Base-by-base conservation (phyloP, 2,113 vertebrate genomes). In the Colinus virginianus region DNA sequence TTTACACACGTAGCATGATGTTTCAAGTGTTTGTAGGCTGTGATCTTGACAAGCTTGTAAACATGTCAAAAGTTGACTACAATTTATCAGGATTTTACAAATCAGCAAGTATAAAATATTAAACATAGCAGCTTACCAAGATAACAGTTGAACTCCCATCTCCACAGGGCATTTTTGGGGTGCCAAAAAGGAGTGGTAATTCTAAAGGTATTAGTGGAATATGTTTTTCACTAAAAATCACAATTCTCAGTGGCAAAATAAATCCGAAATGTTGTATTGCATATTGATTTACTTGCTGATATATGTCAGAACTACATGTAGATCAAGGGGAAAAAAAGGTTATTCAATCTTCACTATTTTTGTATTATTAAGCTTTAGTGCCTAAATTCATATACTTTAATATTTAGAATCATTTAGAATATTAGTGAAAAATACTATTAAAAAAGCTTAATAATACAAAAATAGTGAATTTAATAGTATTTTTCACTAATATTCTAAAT, bases 1-100 rank as follows among this genome's bases (percentile, higher is more conserved):
- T 81, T 77, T 80, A 77, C 8, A 13, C 12, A 32, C 2, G 14
- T 2, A 42, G 23, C 4, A 63, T 48, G 53, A 23, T 76, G 3
- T 62, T 84, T 79, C 38, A 30, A 30, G 38, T 40, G 8, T 78
- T 84, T 42, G 10, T 42, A 74, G 56, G 51, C 10, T 92, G 48
- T 79, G 75, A 66, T 76, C 58, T 48, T 1, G 0, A 89, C 46
- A 75, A 78, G 64, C 32, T 55, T 30, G 53, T 70, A 74, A 93
- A 74, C n/a, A 43, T 23, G 36, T 61, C 67, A 38, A 49, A 43
- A 15, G 15, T 16, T 82, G 78, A 76, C 30, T 79, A 23, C 36
- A 84, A 89, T 76, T 79, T 82, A 48, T 89, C 75, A 78, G 71
- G 23, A 89, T 89, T 89, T 84, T 69, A 17, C 32, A 84, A 92